Percentiles rank a stretch among this genome's conserved stretches.
phyloP scores from a whole-genome alignment of 2,113 vertebrate species.

The Dromaius novaehollandiae region DNA sequence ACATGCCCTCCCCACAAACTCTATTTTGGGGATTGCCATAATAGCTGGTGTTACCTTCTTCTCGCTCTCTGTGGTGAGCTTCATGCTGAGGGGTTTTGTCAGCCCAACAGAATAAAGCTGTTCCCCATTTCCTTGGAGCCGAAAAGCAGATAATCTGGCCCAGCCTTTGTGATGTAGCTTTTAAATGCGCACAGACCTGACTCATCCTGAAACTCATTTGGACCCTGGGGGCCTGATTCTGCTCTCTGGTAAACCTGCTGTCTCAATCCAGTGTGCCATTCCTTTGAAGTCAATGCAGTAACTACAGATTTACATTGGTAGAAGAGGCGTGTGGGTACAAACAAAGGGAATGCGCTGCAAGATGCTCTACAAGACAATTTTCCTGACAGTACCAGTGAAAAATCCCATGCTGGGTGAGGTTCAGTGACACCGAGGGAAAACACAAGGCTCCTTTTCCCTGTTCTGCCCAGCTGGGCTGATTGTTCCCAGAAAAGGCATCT shows the following conservation, averaged over 20 bases:
- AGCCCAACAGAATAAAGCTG: not conserved
- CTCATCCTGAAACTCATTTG: fast-evolving
- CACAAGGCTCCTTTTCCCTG: not conserved
- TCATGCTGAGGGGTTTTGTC: not conserved
- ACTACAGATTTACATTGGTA: not conserved
- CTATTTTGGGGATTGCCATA: not conserved
- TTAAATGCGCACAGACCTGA: not conserved
- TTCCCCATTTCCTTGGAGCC: not conserved
- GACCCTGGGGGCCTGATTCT: not conserved
- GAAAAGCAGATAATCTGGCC: not conserved
- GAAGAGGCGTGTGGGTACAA: not conserved
- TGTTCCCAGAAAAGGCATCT: not conserved
- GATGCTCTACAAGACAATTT: not conserved
- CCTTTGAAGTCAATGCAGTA: not conserved
- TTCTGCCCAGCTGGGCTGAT: not conserved
- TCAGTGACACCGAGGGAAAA: not conserved
- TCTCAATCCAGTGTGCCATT: not conserved
- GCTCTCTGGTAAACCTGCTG: not conserved
- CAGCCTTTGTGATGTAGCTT: not conserved
- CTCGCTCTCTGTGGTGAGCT: not conserved
- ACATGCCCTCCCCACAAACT: not conserved
- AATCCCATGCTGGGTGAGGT: not conserved
- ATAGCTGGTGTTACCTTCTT: not conserved
- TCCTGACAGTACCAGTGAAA: not conserved
- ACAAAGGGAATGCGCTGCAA: not conserved